Evolutionary conservation across 2,888 invertebrate species (phyloP).

Genomic region (Lasioglossum figueresi): DNA sequence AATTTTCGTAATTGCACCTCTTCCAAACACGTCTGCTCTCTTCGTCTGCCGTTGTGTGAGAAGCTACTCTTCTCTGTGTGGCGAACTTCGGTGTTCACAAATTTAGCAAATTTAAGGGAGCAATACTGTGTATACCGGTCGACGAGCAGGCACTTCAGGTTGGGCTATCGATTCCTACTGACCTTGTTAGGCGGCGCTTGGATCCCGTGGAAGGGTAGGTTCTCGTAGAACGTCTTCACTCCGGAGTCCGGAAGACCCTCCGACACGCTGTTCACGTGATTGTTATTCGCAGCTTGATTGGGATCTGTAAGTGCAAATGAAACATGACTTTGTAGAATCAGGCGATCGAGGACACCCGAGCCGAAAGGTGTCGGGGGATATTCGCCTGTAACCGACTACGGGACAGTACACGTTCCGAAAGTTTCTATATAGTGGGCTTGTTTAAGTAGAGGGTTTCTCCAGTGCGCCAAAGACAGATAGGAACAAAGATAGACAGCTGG

Average conservation of each 20-base stretch:
- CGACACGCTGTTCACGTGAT: constrained; percentile 84
- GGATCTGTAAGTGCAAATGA: constrained; percentile 79
- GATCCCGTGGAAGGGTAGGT: constrained; percentile 97
- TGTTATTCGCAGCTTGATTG: constrained; percentile 81
- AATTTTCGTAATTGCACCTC: neutral
- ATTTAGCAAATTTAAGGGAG: neutral
- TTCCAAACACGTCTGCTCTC: too few species aligned
- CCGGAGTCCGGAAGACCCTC: constrained; percentile 92
- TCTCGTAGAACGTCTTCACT: constrained; percentile 94
- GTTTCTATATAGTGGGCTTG: constrained; percentile 27
- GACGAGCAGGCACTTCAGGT: neutral
- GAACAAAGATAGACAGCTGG: constrained; percentile 10
- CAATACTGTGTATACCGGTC: neutral
- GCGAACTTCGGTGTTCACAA: neutral
- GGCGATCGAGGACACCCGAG: constrained; percentile 7
- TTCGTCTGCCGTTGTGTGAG: too few species aligned
- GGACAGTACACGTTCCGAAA: constrained; percentile 20
- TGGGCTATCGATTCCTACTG: constrained; percentile 76
- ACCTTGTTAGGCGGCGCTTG: constrained; percentile 98
- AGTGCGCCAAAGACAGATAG: constrained; percentile 31
- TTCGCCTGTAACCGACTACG: constrained; percentile 8
- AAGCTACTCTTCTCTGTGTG: too few species aligned
- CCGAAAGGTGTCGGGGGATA: neutral
- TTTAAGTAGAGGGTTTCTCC: constrained; percentile 12
- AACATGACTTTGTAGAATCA: constrained; percentile 49